These are phyloP conservation scores for Syngnathoides biaculeatus DNA, from an alignment of 2,113 vertebrate species.

Conservation along the genomic window DNA sequence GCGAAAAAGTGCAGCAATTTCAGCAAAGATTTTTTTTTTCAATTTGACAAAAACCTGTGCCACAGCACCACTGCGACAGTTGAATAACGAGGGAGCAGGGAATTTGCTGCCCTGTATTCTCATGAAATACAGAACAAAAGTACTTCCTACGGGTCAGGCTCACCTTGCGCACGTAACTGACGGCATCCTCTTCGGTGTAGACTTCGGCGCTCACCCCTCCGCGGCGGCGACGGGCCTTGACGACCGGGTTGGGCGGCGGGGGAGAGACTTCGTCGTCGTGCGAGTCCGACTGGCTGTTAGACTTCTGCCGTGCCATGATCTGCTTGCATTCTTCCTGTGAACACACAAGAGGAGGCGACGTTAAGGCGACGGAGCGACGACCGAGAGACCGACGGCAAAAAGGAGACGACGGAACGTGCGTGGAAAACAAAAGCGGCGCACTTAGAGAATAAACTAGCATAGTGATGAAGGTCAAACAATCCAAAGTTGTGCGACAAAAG, in stretches of 20 bases:
- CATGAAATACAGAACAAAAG: no score
- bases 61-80: no score
- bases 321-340: slow-evolving; percentile 93
- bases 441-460: neutral
- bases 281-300: slow-evolving; percentile 89
- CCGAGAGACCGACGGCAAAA: neutral
- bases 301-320: slow-evolving; percentile 91
- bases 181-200: slow-evolving; percentile 95
- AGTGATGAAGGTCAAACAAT: slow-evolving; percentile 21
- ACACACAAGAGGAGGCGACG: slow-evolving; percentile 1
- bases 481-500: neutral
- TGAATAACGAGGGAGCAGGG: no score
- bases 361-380: neutral
- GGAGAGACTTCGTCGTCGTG: slow-evolving; percentile 93
- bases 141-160: slow-evolving; percentile 9
- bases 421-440: neutral
- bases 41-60: no score
- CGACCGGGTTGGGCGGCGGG: slow-evolving; percentile 87
- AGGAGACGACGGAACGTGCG: neutral
- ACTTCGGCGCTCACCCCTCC: slow-evolving; percentile 95
- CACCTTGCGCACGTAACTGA: slow-evolving; percentile 96
- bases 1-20: no score
- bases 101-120: no score
- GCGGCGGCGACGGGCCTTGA: slow-evolving; percentile 84
- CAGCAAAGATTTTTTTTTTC: no score